Percentiles rank a stretch among this genome's conserved stretches.
Evolutionary conservation across 2,113 vertebrate species (phyloP).

Genomic region (Sander vitreus): DNA sequence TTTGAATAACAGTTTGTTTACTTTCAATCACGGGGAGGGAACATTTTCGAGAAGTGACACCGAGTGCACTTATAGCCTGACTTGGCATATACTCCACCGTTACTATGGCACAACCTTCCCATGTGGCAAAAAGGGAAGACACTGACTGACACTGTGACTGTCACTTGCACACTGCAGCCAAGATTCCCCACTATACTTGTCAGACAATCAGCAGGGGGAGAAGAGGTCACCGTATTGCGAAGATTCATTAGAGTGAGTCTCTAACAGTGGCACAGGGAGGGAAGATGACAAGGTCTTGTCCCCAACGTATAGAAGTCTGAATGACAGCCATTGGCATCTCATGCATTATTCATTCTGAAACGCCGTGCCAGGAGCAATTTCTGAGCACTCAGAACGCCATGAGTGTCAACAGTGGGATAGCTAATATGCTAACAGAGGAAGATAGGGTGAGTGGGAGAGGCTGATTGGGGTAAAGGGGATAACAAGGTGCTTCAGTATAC

Average conservation of each 20-base stretch:
- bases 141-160: conserved; percentile 43
- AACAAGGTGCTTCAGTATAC: conserved; percentile 36
- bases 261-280: conserved; percentile 43
- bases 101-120: conserved; percentile 9
- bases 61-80: not conserved
- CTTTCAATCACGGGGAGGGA: not conserved
- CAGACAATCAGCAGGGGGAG: conserved; percentile 46
- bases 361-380: conserved; percentile 41
- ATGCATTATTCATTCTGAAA: conserved; percentile 71
- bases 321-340: conserved; percentile 68
- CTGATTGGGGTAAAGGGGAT: conserved; percentile 10
- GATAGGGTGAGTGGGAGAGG: conserved; percentile 1
- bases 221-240: conserved; percentile 61
- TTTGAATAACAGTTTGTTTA: not conserved
- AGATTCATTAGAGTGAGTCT: conserved; percentile 62
- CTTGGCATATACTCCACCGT: not conserved
- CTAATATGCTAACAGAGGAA: conserved; percentile 62
- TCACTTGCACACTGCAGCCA: conserved; percentile 24
- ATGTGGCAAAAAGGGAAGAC: conserved; percentile 21
- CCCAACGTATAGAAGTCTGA: conserved; percentile 63
- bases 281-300: conserved; percentile 74
- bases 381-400: conserved; percentile 29
- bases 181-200: conserved; percentile 43
- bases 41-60: not conserved
- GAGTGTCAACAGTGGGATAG: conserved; percentile 41